phyloP scores from a whole-genome alignment of 2,113 vertebrate genomes.

The Microtus ochrogaster region DNA sequence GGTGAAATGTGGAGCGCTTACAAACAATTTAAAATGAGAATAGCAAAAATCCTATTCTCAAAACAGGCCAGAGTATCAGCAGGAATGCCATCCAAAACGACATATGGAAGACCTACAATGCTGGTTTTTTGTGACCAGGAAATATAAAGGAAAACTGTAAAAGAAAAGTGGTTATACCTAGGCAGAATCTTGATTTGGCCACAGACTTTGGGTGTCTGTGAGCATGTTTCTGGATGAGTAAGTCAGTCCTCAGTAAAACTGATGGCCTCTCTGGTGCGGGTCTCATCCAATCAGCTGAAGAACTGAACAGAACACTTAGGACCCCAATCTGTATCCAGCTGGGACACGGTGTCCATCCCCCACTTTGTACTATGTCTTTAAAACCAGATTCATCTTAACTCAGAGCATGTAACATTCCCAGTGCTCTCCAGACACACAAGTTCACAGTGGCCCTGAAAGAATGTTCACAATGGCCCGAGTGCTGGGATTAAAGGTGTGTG shows the following conservation, averaged over 20 bases:
- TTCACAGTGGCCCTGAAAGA: background rate
- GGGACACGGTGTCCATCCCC: too few species aligned
- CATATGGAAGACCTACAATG: background rate
- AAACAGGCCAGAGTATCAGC: background rate
- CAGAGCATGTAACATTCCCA: background rate
- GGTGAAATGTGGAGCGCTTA: background rate
- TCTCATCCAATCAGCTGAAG: background rate
- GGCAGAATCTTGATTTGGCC: background rate
- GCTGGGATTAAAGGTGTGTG: too few species aligned
- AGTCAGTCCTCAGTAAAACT: background rate
- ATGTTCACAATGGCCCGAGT: too few species aligned
- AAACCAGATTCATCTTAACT: background rate
- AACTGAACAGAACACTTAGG: background rate
- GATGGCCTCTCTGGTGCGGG: background rate
- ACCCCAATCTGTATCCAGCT: too few species aligned
- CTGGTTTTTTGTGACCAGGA: too few species aligned
- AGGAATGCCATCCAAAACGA: background rate
- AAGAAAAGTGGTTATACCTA: background rate
- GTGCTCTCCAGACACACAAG: background rate
- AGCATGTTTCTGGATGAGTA: background rate
- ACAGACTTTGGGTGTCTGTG: background rate
- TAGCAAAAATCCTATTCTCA: background rate
- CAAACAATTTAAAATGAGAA: background rate
- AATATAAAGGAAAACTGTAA: background rate
- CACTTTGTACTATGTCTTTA: too few species aligned